These are phyloP conservation scores for Siniperca chuatsi DNA, from an alignment of 2,113 vertebrate species.

Conservation along the genomic window DNA sequence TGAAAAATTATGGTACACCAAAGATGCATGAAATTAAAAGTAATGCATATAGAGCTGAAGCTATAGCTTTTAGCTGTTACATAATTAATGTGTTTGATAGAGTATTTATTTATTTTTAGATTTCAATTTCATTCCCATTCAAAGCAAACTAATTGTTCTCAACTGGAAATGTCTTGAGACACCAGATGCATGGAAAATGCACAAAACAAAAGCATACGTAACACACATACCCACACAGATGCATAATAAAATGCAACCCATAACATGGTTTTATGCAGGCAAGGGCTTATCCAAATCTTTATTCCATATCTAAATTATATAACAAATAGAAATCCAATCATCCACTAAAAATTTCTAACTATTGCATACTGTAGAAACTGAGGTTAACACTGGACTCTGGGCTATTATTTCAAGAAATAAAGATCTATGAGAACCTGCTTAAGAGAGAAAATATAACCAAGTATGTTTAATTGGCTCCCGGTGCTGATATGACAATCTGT, in stretches of 20 bases:
- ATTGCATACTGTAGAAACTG: neutral
- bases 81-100: neutral
- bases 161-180: neutral
- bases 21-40: constrained; percentile 32
- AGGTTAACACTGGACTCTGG: neutral
- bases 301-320: constrained; percentile 6
- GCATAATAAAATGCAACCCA: neutral
- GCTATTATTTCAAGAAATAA: constrained; percentile 29
- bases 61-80: neutral
- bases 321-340: constrained; percentile 26
- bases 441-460: constrained; percentile 35
- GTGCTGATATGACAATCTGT: constrained; percentile 56
- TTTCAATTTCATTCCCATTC: constrained; percentile 25
- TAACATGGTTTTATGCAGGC: neutral
- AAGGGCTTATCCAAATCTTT: neutral
- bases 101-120: constrained; percentile 33
- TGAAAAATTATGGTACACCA: constrained; percentile 7
- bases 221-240: constrained; percentile 6
- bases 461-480: constrained; percentile 63
- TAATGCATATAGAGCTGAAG: neutral
- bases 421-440: constrained; percentile 29
- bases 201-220: neutral
- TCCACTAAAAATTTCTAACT: neutral
- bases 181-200: neutral
- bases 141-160: constrained; percentile 3